Evolutionary conservation across 1,140 invertebrate genomes (phyloP), one percentile per base, ranked within the genome.

Genomic region (Nylanderia fulva): DNA sequence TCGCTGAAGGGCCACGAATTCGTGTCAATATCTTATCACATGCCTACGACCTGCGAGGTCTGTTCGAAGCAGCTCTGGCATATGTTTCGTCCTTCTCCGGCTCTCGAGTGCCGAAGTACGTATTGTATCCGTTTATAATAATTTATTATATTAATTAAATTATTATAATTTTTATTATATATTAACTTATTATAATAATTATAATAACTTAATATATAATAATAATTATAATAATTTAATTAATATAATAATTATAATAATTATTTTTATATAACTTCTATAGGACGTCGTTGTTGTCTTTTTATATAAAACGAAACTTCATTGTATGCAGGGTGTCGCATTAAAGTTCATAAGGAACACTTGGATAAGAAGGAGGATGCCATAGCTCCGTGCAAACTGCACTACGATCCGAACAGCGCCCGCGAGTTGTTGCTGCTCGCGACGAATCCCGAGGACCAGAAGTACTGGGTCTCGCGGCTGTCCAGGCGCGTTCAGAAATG

Each of bases 41-140:
- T 99, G 97, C 99, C 99, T 48, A 99, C 99, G 2, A 98, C 98
- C 84, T 99, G 99, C 95, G 99, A 99, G 95, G 97, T 98, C 69
- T 99, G 99, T 96, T 97, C 98, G 45, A 99, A 98, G 94, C 98
- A 98, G 90, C 96, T 99, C 72, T 99, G 98, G 98, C 97, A 99
- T 94, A 98, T 99, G 96, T 98, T 99, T 93, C 97, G 98, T 93
- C 99, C 99, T 82, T 99, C 99, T 64, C 98, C 98, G 86, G 99
- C 99, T 69, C 96, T 99, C 84, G 99, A 99, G 95, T 99, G 99
- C 95, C 96, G 98, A 96, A 96, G 98, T 98, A 95, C 96, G 96
- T 96, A 87, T 13, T 39, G 7, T 2, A 24, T n/a, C 18, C 18
- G 9, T 9, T 85, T 1, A 39, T 39, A 33, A 56, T 54, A 18